Percentiles rank a stretch among this genome's conserved stretches.
These are phyloP conservation scores for Plotosus lineatus DNA, from an alignment of 2,113 vertebrate genomes.

Conservation along the genomic window DNA sequence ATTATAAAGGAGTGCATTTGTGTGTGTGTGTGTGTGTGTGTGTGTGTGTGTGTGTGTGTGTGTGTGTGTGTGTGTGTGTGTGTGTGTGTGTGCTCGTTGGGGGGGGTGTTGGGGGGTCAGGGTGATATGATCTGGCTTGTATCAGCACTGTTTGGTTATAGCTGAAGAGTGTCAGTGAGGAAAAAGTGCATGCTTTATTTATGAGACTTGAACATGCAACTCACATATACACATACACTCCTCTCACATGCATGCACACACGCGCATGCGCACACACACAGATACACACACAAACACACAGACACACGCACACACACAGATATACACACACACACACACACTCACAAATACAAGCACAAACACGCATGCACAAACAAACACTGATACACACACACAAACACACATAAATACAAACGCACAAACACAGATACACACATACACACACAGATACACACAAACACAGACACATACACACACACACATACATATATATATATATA, in stretches of 20 bases:
- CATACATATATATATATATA: no score
- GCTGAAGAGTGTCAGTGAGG: slow-evolving; percentile 52
- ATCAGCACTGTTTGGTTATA: slow-evolving; percentile 53
- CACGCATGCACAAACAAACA: not conserved
- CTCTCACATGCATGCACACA: slow-evolving; percentile 20
- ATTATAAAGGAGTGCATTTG: no score
- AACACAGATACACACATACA: not conserved
- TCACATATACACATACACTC: slow-evolving; percentile 1
- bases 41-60: not conserved
- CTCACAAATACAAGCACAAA: not conserved
- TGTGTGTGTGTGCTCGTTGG: not conserved
- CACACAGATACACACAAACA: not conserved
- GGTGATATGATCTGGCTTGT: slow-evolving; percentile 55
- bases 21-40: not conserved
- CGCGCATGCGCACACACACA: not conserved
- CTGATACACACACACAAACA: not conserved
- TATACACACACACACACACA: not conserved
- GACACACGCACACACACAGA: not conserved
- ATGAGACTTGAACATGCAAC: slow-evolving; percentile 47
- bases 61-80: slow-evolving; percentile 6
- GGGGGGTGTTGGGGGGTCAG: slow-evolving; percentile 36
- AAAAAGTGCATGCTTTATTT: slow-evolving; percentile 60
- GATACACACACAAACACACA: not conserved
- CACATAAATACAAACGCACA: no score
- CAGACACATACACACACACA: not conserved